Conservation (phyloP, 2,113 vertebrate genomes). For the Callithrix jacchus region DNA sequence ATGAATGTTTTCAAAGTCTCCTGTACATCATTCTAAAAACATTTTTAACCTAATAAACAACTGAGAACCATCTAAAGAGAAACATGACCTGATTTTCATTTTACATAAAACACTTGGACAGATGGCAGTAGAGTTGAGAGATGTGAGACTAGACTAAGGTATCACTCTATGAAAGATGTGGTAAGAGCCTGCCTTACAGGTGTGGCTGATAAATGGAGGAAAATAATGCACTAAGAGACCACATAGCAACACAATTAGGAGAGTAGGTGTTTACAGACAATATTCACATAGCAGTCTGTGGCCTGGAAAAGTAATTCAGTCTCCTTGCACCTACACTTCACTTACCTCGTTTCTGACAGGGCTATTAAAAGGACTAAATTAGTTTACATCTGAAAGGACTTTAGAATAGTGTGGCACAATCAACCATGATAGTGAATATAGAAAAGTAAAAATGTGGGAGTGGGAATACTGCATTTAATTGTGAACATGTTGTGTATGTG, state of each 20-base stretch:
- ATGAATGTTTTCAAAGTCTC: neutral
- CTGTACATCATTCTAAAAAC: neutral
- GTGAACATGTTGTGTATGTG: neutral
- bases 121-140: neutral
- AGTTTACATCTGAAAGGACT: neutral
- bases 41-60: neutral
- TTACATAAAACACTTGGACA: neutral
- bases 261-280: neutral
- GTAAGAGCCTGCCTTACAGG: neutral
- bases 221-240: neutral
- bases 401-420: neutral
- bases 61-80: neutral
- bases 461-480: neutral
- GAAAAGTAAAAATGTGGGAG: neutral
- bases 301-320: neutral
- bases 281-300: neutral
- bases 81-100: neutral
- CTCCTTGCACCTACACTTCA: neutral
- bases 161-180: neutral
- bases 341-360: neutral
- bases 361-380: neutral
- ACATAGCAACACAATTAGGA: neutral
- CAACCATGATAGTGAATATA: neutral
- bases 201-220: neutral
- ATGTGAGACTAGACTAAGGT: neutral